Base-by-base conservation (phyloP, 2,888 invertebrate species). In the Drepana falcataria region DNA sequence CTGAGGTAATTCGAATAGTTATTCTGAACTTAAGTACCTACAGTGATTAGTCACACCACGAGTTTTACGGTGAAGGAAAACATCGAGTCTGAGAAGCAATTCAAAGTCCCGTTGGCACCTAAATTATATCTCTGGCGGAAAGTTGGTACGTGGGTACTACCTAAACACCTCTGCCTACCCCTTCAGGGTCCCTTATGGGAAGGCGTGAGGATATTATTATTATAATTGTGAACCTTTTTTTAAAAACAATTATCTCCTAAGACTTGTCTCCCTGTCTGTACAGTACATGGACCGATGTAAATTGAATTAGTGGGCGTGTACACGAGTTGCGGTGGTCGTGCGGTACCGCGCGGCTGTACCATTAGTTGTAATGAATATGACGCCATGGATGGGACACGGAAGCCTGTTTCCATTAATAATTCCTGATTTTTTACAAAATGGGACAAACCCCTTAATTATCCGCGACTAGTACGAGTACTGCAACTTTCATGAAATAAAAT, bases 241-340 rank as follows among this genome's bases (percentile, higher is more conserved):
- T 1, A 21, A 21, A 21, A 21, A 21, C 21, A 21, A 21, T 21
- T 47, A 35, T 6, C n/a, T 35, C 9, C 35, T 52, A 58, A 53
- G 48, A 60, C 59, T 68, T 73, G 60, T 66, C 58, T 58, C 21
- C 37, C 3, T 58, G 61, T 56, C 57, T 61, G 72, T 81, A 69
- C 52, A 49, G 54, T 61, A 69, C 64, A 71, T 61, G 58, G 64
- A 63, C 65, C 76, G 74, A 83, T 83, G 82, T 87, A 83, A 86
- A 87, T 86, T 87, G 75, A 85, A 85, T 87, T 83, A 87, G 80
- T 77, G 79, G 87, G 87, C 85, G 87, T 81, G 78, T 71, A 72
- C 68, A 62, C 68, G 58, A 64, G 65, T 61, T 56, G 64, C 58
- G 63, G 66, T 61, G 66, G 66, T 62, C 69, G 57, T 64, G 60